Evolutionary conservation across 2,797 vertebrate genomes (phyloP), one percentile per base, ranked within the genome.

Genomic region (Pipistrellus nathusii): DNA sequence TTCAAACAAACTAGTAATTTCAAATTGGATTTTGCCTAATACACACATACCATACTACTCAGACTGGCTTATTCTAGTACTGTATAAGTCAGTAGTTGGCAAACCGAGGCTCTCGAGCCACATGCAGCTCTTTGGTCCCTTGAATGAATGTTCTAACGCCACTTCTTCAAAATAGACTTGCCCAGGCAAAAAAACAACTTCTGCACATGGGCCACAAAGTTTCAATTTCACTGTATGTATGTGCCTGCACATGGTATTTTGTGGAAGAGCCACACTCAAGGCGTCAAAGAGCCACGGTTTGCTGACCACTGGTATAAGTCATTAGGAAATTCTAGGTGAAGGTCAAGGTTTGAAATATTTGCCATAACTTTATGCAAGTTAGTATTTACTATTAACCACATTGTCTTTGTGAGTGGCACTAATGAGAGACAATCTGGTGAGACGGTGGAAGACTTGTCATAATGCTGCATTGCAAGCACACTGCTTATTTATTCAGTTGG

Each of bases 21-120:
- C 89, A 94, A 94, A 92, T 91, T 94, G 92, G 64, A 96, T 62
- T 75, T 76, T 25, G 8, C 73, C 80, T 87, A 87, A 71, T 76
- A 59, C 85, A 91, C 55, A 59, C 72, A 66, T 55, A 87, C 35
- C 62, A 64, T 44, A 35, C 68, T 77, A 30, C 41, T 53, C 44
- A 30, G 38, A 81, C 80, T 53, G 72, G 51, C 32, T 92, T 88
- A 72, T 78, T 89, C 90, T 81, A 35, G 83, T 76, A 71, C 30
- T 0, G 0, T 41, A 69, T 30, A 44, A 62, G 30, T n/a, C 48
- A 93, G 44, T 44, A 10, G 44, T 44, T 44, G 10, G 44, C 44
- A 44, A 44, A 44, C 44, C 10, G 44, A 44, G 9, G 44, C 44
- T 44, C 44, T 44, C 44, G 44, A 44, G 44, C 44, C 44, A 44